Evolutionary conservation across 2,797 vertebrate genomes (phyloP).

Genomic region (Onychomys leucogaster): DNA sequence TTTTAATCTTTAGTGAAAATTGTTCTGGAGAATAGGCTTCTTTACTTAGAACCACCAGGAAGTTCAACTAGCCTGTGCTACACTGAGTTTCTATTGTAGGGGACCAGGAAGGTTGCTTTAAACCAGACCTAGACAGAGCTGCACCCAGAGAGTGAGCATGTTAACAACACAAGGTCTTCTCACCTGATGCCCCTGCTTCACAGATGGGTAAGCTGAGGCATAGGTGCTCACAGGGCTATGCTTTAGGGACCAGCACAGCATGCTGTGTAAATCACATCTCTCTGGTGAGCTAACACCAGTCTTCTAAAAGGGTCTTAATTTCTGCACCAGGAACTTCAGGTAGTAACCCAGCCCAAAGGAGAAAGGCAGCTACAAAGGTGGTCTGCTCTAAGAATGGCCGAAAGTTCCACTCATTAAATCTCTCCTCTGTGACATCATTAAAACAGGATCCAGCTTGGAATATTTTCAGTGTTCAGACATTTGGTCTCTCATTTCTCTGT

Average conservation of each 20-base stretch:
- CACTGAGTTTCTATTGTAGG: not conserved
- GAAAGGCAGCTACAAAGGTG: not conserved
- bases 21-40: not conserved
- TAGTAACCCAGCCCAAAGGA: slow-evolving; percentile 19
- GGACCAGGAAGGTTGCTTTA: not conserved
- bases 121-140: not conserved
- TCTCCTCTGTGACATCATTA: slow-evolving; percentile 31
- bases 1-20: not conserved
- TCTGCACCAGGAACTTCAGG: not conserved
- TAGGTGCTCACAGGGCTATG: not conserved
- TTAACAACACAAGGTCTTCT: not conserved
- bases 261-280: not conserved
- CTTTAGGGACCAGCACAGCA: not conserved
- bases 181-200: not conserved
- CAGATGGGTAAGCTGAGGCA: not conserved
- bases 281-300: not conserved
- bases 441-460: slow-evolving; percentile 32
- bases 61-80: not conserved
- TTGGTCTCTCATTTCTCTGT: slow-evolving; percentile 40
- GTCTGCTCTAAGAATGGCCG: not conserved
- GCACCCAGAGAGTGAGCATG: not conserved
- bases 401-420: not conserved
- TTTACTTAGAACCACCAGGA: not conserved
- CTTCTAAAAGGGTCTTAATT: slow-evolving; percentile 20
- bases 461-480: slow-evolving; percentile 56